These are phyloP conservation scores for Mus musculus DNA, from an alignment of 2,113 vertebrate species.

Conservation along the genomic window DNA sequence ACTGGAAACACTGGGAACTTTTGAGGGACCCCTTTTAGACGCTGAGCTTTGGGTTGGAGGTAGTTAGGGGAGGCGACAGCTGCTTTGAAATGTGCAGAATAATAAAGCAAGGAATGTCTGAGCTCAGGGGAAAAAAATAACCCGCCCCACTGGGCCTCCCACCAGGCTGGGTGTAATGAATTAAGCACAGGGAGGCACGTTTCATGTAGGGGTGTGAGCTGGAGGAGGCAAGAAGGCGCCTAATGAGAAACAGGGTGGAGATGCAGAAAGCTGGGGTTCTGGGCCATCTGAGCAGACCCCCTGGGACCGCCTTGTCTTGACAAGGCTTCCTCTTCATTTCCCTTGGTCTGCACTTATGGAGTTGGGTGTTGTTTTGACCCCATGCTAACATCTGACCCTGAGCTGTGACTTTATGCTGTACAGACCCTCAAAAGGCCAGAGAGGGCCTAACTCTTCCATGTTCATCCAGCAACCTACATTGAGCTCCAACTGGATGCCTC, in stretches of 20 bases:
- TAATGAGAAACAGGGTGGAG: slow-evolving; percentile 80
- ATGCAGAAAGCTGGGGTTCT: neutral
- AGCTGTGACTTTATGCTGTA: neutral
- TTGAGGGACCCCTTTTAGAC: slow-evolving; percentile 38
- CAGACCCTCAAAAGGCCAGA: neutral
- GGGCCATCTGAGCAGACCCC: neutral
- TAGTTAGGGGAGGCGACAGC: slow-evolving; percentile 56
- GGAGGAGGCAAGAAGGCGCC: slow-evolving; percentile 59
- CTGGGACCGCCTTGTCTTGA: neutral
- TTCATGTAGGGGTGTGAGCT: slow-evolving; percentile 64
- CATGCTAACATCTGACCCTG: neutral
- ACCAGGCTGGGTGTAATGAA: slow-evolving; percentile 75
- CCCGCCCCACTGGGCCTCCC: slow-evolving; percentile 68
- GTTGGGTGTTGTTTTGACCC: neutral
- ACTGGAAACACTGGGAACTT: neutral
- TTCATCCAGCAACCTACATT: neutral
- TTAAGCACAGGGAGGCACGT: slow-evolving; percentile 78
- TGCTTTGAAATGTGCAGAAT: slow-evolving; percentile 85
- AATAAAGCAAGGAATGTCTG: slow-evolving; percentile 87
- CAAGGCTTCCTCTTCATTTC: neutral
- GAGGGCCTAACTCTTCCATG: neutral
- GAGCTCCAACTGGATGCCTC: neutral
- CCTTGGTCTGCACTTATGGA: neutral
- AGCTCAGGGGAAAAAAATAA: slow-evolving; percentile 72
- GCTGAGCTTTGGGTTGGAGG: slow-evolving; percentile 48